Evolutionary conservation across 2,888 invertebrate species (phyloP), one percentile per base, ranked within the genome.

Genomic region (Torymus auratus): DNA sequence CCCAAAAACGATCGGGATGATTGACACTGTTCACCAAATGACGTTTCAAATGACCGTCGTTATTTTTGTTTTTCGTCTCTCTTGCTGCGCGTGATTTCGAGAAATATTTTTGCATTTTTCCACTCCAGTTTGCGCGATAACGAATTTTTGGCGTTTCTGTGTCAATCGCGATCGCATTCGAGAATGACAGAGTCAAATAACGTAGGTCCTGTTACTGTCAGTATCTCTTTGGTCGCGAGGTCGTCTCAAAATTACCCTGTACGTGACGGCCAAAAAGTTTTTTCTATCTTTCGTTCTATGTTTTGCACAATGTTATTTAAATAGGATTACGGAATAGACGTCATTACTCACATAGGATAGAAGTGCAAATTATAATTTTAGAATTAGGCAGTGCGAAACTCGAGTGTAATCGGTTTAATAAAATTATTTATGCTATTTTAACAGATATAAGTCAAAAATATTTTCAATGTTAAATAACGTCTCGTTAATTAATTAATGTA

Each of bases 131-230:
- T 62, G 14, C 70, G 64, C 14, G 15, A 67, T 67, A 61, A 76
- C 10, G 55, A 76, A 62, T 17, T 28, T 28, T 2, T 65, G 70
- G 74, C 17, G 20, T 55, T 23, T 50, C 50, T 41, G 65, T 70
- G 77, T 80, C 80, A 77, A 78, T 75, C 70, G 81, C 79, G 85
- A 86, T 84, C 86, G 84, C 81, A 78, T 84, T 86, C 83, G 84
- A 80, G 80, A 83, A 81, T 79, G 81, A 81, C 79, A 80, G 83
- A 72, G 62, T 58, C 58, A 74, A 60, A 82, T 78, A 81, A 83
- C 78, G 77, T 79, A 78, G 74, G 82, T 23, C 14, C 74, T 82
- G 78, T 55, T 17, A 78, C 74, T 82, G 82, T 77, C 83, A 81
- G 64, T 81, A 60, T 77, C 73, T 83, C 73, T 72, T 79, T 72